Evolutionary conservation across 2,888 invertebrate genomes (phyloP).

Genomic region (Chydorus sphaericus): DNA sequence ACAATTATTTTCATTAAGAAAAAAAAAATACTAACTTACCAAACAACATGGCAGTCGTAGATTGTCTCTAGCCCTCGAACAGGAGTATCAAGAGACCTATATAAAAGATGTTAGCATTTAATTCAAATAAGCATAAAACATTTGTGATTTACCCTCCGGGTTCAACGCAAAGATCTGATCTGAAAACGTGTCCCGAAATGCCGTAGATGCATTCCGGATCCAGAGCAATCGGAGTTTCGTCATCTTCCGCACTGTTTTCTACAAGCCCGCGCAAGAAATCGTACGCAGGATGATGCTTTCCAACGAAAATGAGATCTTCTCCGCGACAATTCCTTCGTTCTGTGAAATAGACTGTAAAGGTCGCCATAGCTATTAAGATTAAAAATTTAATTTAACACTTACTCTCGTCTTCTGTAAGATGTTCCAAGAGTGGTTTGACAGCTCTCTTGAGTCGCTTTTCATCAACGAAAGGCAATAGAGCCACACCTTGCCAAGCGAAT

Average conservation of each 20-base stretch:
- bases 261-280: slow-evolving; percentile 54
- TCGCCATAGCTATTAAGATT: slow-evolving; percentile 1
- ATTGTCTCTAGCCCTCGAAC: no score
- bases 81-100: slow-evolving; percentile 14
- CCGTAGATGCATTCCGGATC: slow-evolving; percentile 42
- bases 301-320: slow-evolving; percentile 77
- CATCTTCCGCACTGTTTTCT: slow-evolving; percentile 18
- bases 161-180: slow-evolving; percentile 27
- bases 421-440: slow-evolving; percentile 58
- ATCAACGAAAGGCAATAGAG: slow-evolving; percentile 92
- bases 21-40: no score
- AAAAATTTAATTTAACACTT: slow-evolving; percentile 24
- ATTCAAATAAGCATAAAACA: not conserved
- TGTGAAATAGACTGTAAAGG: slow-evolving; percentile 25
- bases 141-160: slow-evolving; percentile 19
- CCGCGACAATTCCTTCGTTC: slow-evolving; percentile 70
- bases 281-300: slow-evolving; percentile 51
- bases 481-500: slow-evolving; percentile 99
- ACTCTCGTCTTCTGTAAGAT: slow-evolving; percentile 71
- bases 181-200: slow-evolving; percentile 57
- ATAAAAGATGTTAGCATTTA: slow-evolving; percentile 18
- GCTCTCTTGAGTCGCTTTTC: slow-evolving; percentile 76
- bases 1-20: no score
- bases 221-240: slow-evolving; percentile 11
- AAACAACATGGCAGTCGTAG: no score